Evolutionary conservation across 2,797 vertebrate genomes (phyloP).

Genomic region (Ctenochaetus hawaiiensis): DNA sequence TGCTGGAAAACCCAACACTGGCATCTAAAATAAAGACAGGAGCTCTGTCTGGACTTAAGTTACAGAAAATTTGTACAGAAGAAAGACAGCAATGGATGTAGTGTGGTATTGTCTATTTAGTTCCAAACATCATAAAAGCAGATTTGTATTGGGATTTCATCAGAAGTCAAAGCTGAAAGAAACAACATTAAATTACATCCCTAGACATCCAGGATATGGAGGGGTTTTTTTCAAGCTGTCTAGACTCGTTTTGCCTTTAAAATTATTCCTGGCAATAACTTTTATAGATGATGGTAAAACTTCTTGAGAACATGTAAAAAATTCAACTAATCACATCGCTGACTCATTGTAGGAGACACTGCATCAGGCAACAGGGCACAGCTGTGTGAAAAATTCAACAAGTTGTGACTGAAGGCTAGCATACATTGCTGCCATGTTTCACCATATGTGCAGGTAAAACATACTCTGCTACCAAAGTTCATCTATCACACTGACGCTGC

Average conservation of each 20-base stretch:
- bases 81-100: background rate
- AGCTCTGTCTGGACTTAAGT: conserved; percentile 4
- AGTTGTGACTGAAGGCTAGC: too few species aligned
- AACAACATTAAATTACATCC: background rate
- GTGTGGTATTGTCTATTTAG: conserved; percentile 1
- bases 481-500: too few species aligned
- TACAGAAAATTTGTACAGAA: conserved; percentile 7
- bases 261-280: conserved; percentile 3
- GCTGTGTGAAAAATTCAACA: too few species aligned
- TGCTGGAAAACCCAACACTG: conserved; percentile 13
- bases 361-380: too few species aligned
- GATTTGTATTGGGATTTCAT: background rate
- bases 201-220: background rate
- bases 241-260: background rate
- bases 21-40: conserved; percentile 37
- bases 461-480: too few species aligned
- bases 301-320: background rate
- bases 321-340: background rate
- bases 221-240: background rate
- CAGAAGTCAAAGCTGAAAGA: background rate
- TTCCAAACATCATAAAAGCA: background rate
- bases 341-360: background rate
- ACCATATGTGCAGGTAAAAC: too few species aligned
- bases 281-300: too few species aligned
- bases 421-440: too few species aligned